Conservation (phyloP, 2,797 vertebrate species). For the Darevskia nairensis region DNA sequence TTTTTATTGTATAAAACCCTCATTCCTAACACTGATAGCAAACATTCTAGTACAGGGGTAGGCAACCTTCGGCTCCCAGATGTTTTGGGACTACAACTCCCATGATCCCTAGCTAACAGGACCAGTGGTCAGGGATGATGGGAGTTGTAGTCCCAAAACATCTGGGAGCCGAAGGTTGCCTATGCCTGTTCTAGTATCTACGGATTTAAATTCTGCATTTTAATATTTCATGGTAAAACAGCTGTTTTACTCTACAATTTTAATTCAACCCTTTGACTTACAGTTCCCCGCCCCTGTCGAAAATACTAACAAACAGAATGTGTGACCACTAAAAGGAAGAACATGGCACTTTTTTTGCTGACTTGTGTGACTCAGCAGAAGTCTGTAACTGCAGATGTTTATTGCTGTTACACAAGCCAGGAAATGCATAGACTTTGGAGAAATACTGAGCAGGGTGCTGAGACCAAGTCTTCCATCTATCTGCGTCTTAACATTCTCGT, state of each 20-base stretch:
- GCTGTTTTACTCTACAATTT: too few relatives aligned
- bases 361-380: not conserved
- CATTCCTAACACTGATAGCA: too few relatives aligned
- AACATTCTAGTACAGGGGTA: too few relatives aligned
- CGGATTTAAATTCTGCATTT: not conserved
- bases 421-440: not conserved
- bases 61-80: too few relatives aligned
- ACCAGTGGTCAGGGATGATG: too few relatives aligned
- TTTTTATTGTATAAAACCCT: too few relatives aligned
- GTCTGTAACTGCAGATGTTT: not conserved
- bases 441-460: slow-evolving; percentile 21
- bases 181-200: not conserved
- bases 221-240: not conserved
- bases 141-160: too few relatives aligned
- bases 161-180: too few relatives aligned
- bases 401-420: not conserved
- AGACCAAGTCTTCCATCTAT: slow-evolving; percentile 22
- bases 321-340: too few relatives aligned
- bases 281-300: too few relatives aligned
- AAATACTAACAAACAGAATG: not conserved
- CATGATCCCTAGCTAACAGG: too few relatives aligned
- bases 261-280: not conserved
- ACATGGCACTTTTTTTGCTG: not conserved
- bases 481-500: slow-evolving; percentile 53
- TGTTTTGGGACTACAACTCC: too few relatives aligned